Evolutionary conservation across 1,140 invertebrate genomes (phyloP).

Genomic region (Hypothenemus hampei): DNA sequence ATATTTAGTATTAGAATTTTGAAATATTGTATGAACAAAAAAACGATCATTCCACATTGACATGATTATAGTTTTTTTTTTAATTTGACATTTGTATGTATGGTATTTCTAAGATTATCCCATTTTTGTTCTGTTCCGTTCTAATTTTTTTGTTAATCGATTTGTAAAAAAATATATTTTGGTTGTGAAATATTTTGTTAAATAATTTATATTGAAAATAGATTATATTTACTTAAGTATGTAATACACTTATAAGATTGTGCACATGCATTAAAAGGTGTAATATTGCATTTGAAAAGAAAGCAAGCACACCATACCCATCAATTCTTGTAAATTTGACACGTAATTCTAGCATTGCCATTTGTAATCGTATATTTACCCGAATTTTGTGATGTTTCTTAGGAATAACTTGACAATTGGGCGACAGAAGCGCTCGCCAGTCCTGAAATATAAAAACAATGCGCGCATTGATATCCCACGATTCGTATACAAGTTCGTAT

Average conservation of each 20-base stretch:
- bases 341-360: conserved; percentile 24
- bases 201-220: conserved; percentile 20
- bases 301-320: too few species aligned
- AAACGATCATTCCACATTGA: too few species aligned
- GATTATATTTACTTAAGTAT: background rate
- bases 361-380: conserved; percentile 28
- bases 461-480: too few species aligned
- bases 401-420: too few species aligned
- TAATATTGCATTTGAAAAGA: too few species aligned
- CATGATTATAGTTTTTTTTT: too few species aligned
- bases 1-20: too few species aligned
- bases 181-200: conserved; percentile 37
- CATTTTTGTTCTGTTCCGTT: background rate
- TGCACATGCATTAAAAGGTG: background rate
- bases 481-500: conserved; percentile 39
- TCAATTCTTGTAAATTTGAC: background rate
- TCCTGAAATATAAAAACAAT: too few species aligned
- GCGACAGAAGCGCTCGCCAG: too few species aligned
- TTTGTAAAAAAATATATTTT: conserved; percentile 29
- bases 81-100: too few species aligned
- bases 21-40: too few species aligned
- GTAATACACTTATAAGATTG: background rate
- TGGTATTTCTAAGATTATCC: too few species aligned
- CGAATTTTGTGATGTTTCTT: conserved; percentile 39
- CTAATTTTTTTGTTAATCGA: conserved; percentile 3